These are phyloP conservation scores for Trileptium ribeirensis DNA, from an alignment of 2,888 invertebrate genomes.

Conservation along the genomic window DNA sequence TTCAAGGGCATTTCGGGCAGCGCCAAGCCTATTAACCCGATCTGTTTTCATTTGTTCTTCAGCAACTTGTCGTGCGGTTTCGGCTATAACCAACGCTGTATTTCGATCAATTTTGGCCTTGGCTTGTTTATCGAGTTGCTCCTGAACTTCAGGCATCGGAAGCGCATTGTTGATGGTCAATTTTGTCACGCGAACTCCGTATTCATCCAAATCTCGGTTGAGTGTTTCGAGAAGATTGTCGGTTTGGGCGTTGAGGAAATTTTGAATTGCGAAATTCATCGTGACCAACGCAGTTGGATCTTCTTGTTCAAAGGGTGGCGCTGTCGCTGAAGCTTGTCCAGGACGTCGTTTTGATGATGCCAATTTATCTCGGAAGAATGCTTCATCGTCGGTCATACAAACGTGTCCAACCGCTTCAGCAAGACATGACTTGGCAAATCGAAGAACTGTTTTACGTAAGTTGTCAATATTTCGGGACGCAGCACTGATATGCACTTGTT, in stretches of 20 bases:
- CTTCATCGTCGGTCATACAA: constrained; percentile 10
- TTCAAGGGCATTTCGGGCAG: not conserved
- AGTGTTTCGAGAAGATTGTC: not conserved
- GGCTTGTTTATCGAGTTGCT: constrained; percentile 8
- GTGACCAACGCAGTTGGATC: not conserved
- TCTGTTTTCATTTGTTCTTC: constrained; percentile 14
- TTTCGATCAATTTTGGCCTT: constrained; percentile 17
- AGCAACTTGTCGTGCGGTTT: constrained; percentile 6
- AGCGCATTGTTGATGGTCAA: constrained; percentile 17
- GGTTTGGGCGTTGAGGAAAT: constrained; percentile 7
- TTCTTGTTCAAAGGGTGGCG: not conserved
- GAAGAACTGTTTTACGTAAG: constrained; percentile 8
- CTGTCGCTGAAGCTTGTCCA: not conserved
- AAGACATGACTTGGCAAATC: constrained; percentile 11
- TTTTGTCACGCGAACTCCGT: constrained; percentile 8
- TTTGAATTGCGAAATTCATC: constrained; percentile 18
- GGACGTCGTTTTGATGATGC: not conserved
- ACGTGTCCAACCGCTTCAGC: constrained; percentile 5
- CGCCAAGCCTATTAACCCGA: not conserved
- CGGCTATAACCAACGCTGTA: constrained; percentile 12
- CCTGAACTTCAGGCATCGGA: constrained; percentile 18
- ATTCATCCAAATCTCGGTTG: constrained; percentile 7
- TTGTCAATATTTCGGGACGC: constrained; percentile 15
- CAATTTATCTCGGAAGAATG: not conserved
- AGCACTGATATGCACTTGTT: not conserved